Evolutionary conservation across 2,888 invertebrate genomes (phyloP).

Genomic region (Troides helena): DNA sequence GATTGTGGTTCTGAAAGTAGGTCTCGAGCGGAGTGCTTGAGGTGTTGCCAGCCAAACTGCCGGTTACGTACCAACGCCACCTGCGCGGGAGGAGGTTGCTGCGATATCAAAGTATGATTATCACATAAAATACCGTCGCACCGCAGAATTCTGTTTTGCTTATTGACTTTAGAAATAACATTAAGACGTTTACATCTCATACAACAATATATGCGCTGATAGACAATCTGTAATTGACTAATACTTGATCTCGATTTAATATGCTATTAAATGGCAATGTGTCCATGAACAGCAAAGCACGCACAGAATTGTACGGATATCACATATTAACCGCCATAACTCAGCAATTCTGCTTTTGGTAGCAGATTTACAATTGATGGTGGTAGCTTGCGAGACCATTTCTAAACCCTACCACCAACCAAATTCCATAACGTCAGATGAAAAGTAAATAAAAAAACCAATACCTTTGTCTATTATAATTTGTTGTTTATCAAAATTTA

Average conservation of each 20-base stretch:
- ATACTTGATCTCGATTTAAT: too few species aligned
- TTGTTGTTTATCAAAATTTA: too few species aligned
- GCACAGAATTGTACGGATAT: background rate
- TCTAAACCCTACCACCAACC: background rate
- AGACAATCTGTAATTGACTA: too few species aligned
- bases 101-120: slow-evolving; percentile 75
- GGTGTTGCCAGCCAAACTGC: slow-evolving; percentile 8
- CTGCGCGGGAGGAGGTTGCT: slow-evolving; percentile 83
- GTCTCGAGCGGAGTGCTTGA: background rate
- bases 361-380: background rate
- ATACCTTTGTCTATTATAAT: too few species aligned
- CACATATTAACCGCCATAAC: background rate
- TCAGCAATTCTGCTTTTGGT: background rate
- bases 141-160: too few species aligned
- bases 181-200: too few species aligned
- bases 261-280: background rate
- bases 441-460: too few species aligned
- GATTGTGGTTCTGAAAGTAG: slow-evolving; percentile 4
- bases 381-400: background rate
- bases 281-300: background rate
- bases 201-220: too few species aligned
- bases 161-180: too few species aligned
- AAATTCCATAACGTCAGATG: background rate
- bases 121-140: background rate
- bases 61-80: slow-evolving; percentile 76